Conservation (phyloP, 2,113 vertebrate species). For the Benitochromis conjunctus region DNA sequence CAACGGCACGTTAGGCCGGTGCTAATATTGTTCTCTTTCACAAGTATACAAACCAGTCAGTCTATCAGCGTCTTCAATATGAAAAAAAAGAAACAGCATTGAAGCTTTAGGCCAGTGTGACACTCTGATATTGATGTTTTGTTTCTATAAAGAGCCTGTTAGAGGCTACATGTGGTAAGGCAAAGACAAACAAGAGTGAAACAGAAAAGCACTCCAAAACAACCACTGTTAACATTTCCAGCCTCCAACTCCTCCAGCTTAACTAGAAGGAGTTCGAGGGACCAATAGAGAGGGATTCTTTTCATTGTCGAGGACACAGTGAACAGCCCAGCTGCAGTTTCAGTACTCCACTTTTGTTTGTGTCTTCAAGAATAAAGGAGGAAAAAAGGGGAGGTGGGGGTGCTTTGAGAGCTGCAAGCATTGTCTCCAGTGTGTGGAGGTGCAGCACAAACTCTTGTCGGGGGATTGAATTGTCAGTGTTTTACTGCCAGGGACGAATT, state of each 20-base stretch:
- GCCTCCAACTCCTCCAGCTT: background rate
- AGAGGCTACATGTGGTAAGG: background rate
- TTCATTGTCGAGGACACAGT: background rate
- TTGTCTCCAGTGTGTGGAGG: background rate
- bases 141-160: background rate
- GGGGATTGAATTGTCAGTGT: background rate
- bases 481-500: background rate
- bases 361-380: background rate
- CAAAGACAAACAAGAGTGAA: background rate
- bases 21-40: background rate
- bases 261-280: background rate
- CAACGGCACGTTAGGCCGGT: background rate
- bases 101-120: background rate
- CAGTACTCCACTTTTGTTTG: slow-evolving; percentile 2
- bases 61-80: background rate
- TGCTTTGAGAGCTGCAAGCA: background rate
- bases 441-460: background rate
- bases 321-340: background rate
- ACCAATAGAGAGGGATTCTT: background rate
- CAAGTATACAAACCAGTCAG: background rate
- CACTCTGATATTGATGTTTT: background rate
- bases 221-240: background rate
- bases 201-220: background rate
- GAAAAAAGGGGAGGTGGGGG: background rate
- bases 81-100: background rate